Evolutionary conservation across 2,888 invertebrate genomes (phyloP), one percentile per base, ranked within the genome.

Genomic region (Agriopis aurantiaria): DNA sequence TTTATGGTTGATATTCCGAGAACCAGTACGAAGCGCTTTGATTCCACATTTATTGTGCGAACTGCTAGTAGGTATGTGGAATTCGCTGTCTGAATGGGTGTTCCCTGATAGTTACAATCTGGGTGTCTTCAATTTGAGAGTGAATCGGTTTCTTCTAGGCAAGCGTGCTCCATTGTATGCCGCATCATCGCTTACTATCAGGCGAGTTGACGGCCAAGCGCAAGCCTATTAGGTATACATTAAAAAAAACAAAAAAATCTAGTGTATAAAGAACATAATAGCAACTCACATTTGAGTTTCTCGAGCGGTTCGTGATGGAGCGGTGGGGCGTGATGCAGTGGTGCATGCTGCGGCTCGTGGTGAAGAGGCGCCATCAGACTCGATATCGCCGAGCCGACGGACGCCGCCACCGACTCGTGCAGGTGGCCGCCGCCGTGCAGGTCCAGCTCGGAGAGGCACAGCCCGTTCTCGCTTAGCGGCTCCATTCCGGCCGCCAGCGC

Each of bases 231-330:
- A 8, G 41, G n/a, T n/a, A n/a, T n/a, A n/a, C n/a, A n/a, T n/a
- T 41, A 41, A 6, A 8, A 8, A 41, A 41, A 8, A n/a, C n/a
- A n/a, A n/a, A 4, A n/a, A 40, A 3, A 55, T 45, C 33, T 41
- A 9, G 10, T 67, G 71, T 43, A 14, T 17, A 8, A 56, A 49
- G 17, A 59, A 55, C 53, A 53, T 33, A 43, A 45, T 59, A 65
- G 53, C 62, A 69, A 96, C 96, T 97, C 93, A 97, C 97, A 95
- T 96, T 97, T 97, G 71, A 97, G 95, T 87, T 97, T 97, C 93
- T 97, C 97, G 72, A 97, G 86, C 8, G 97, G 97, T 84, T 97
- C 97, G 78, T 96, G 96, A 23, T 95, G 94, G 12, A 96, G 93
- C 0, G 95, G 95, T 60, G 95, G 95, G 74, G 96, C 96, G 65